These are phyloP conservation scores for Cryptocephalus primarius DNA, from an alignment of 2,888 invertebrate species.

Conservation along the genomic window DNA sequence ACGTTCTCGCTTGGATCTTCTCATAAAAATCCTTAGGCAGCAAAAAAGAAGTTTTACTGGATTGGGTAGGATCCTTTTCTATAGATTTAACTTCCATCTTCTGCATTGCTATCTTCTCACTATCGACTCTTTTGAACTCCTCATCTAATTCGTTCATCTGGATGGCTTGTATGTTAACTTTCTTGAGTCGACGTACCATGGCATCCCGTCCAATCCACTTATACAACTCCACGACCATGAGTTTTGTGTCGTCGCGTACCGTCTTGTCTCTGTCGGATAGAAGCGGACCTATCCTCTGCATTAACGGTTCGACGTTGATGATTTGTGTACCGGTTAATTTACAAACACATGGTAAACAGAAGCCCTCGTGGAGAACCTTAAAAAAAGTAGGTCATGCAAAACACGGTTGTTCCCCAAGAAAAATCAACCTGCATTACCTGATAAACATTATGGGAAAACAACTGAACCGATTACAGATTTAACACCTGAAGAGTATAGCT, in stretches of 20 bases:
- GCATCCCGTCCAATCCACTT: slow-evolving; percentile 46
- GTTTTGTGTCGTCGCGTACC: slow-evolving; percentile 87
- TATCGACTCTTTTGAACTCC: slow-evolving; percentile 67
- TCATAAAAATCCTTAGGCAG: slow-evolving; percentile 94
- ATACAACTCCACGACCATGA: slow-evolving; percentile 85
- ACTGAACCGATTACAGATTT: no score
- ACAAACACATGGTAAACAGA: no score
- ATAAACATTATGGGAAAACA: no score
- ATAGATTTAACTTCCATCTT: slow-evolving; percentile 71
- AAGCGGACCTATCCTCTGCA: slow-evolving; percentile 76
- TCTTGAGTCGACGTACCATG: slow-evolving; percentile 48
- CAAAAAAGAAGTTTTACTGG: slow-evolving; percentile 70
- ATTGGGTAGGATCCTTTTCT: slow-evolving; percentile 54
- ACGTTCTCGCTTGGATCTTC: slow-evolving; percentile 88
- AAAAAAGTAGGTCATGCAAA: no score
- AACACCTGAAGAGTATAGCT: no score
- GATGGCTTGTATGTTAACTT: slow-evolving; percentile 77
- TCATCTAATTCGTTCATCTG: slow-evolving; percentile 80
- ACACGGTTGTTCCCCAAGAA: no score
- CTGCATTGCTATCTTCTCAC: slow-evolving; percentile 58
- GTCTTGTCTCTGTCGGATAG: slow-evolving; percentile 85
- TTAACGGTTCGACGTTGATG: slow-evolving; percentile 73
- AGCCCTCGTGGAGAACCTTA: no score
- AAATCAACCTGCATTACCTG: no score
- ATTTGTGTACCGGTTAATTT: slow-evolving; percentile 82